Evolutionary conservation across 2,113 vertebrate species (phyloP).

Genomic region (Camelus dromedarius): DNA sequence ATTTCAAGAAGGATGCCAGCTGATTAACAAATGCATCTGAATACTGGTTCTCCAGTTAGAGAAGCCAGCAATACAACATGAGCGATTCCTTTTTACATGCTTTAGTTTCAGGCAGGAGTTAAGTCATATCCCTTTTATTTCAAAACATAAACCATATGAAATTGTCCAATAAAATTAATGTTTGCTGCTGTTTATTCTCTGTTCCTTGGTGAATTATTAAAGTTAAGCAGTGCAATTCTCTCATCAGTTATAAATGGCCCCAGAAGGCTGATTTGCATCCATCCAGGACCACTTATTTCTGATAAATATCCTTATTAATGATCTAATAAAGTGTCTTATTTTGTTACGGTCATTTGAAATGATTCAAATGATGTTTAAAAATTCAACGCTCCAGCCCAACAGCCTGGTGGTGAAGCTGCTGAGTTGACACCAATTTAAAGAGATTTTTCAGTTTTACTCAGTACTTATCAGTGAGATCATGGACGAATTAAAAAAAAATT

Average conservation of each 20-base stretch:
- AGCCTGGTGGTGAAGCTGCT: neutral
- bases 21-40: neutral
- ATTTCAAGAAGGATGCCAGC: neutral
- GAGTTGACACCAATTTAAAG: slow-evolving; percentile 43
- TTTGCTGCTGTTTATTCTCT: slow-evolving; percentile 40
- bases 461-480: slow-evolving; percentile 44
- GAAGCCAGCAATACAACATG: neutral
- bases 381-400: neutral
- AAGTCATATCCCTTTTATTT: slow-evolving; percentile 46
- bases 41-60: neutral
- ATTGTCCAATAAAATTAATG: slow-evolving; percentile 43
- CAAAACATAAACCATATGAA: slow-evolving; percentile 45
- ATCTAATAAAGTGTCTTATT: slow-evolving; percentile 64
- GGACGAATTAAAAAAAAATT: neutral
- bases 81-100: neutral
- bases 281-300: slow-evolving; percentile 41
- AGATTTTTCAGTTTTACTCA: slow-evolving; percentile 66
- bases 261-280: slow-evolving; percentile 33
- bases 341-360: slow-evolving; percentile 57
- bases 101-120: slow-evolving; percentile 50
- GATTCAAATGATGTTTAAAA: slow-evolving; percentile 61
- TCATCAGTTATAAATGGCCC: slow-evolving; percentile 10
- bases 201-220: slow-evolving; percentile 62
- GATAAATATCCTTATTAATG: slow-evolving; percentile 56
- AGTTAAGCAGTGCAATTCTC: slow-evolving; percentile 42